Conservation (phyloP, 2,797 vertebrate genomes). For the Galaxias olidus region DNA sequence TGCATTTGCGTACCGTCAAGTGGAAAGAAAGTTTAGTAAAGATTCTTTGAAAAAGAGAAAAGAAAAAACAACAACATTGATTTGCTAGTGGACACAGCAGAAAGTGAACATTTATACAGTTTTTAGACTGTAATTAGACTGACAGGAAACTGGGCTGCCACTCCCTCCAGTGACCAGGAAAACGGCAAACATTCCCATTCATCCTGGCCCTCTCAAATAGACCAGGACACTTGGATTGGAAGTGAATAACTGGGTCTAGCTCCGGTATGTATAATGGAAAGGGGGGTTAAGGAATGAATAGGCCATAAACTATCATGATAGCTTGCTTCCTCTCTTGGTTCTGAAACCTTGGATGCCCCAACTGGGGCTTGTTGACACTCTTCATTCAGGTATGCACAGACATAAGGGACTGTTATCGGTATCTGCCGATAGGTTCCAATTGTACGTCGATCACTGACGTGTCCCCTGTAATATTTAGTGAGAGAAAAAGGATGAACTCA, state of each 20-base stretch:
- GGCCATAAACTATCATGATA: conserved; percentile 1
- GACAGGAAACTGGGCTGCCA: conserved; percentile 62
- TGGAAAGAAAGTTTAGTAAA: neutral
- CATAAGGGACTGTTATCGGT: too few species aligned
- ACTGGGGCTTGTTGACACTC: neutral
- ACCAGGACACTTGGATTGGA: neutral
- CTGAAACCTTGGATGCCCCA: neutral
- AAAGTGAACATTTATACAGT: conserved; percentile 54
- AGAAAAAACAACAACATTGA: too few species aligned
- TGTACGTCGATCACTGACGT: too few species aligned
- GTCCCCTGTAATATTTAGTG: too few species aligned
- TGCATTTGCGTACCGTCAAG: conserved; percentile 4
- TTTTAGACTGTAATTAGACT: conserved; percentile 57
- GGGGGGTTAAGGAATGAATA: neutral
- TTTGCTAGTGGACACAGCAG: conserved; percentile 42
- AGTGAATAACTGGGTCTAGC: conserved; percentile 18
- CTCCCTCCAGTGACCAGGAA: conserved; percentile 48
- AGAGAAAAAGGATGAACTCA: too few species aligned
- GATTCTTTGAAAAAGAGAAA: too few species aligned
- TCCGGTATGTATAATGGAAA: conserved; percentile 12
- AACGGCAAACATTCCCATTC: conserved; percentile 33
- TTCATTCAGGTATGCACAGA: neutral
- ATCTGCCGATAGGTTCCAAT: too few species aligned
- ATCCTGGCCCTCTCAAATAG: conserved; percentile 20
- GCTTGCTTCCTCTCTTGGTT: neutral